These are phyloP conservation scores for Plectrocnemia conspersa DNA, from an alignment of 1,140 invertebrate species.

Conservation along the genomic window DNA sequence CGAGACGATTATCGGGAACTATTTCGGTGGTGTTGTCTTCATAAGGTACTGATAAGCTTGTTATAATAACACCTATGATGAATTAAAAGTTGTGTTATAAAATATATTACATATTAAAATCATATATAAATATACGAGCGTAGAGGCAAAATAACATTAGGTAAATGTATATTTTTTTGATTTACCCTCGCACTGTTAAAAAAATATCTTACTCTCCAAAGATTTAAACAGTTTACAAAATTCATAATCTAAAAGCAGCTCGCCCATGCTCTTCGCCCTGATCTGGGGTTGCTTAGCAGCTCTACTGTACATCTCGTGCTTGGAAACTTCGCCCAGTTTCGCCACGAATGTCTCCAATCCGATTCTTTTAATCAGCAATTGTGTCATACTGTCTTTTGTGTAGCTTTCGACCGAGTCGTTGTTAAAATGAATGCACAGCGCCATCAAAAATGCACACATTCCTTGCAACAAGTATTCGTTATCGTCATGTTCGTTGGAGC, in stretches of 20 bases:
- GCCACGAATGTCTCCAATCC: slow-evolving; percentile 86
- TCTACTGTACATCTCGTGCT: slow-evolving; percentile 85
- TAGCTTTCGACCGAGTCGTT: slow-evolving; percentile 79
- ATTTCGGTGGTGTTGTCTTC: slow-evolving; percentile 13
- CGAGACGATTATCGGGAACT: slow-evolving; percentile 8
- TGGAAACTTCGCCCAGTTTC: slow-evolving; percentile 79
- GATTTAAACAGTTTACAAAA: slow-evolving; percentile 87
- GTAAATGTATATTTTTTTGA: neutral
- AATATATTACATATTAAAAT: neutral
- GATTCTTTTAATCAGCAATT: slow-evolving; percentile 86
- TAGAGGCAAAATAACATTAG: neutral
- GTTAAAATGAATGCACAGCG: slow-evolving; percentile 89
- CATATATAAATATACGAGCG: too few relatives aligned
- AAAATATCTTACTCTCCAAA: slow-evolving; percentile 59
- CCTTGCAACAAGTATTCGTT: slow-evolving; percentile 84
- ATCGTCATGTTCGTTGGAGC: slow-evolving; percentile 78
- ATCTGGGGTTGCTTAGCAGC: slow-evolving; percentile 92
- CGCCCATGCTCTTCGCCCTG: slow-evolving; percentile 65
- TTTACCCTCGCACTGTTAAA: neutral
- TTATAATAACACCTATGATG: slow-evolving; percentile 23
- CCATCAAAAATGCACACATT: slow-evolving; percentile 90
- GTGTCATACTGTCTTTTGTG: slow-evolving; percentile 71
- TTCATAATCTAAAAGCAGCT: slow-evolving; percentile 91
- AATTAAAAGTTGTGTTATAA: neutral
- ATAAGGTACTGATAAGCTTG: slow-evolving; percentile 13